phyloP scores from a whole-genome alignment of 2,113 vertebrate genomes.

The Elachura formosa region DNA sequence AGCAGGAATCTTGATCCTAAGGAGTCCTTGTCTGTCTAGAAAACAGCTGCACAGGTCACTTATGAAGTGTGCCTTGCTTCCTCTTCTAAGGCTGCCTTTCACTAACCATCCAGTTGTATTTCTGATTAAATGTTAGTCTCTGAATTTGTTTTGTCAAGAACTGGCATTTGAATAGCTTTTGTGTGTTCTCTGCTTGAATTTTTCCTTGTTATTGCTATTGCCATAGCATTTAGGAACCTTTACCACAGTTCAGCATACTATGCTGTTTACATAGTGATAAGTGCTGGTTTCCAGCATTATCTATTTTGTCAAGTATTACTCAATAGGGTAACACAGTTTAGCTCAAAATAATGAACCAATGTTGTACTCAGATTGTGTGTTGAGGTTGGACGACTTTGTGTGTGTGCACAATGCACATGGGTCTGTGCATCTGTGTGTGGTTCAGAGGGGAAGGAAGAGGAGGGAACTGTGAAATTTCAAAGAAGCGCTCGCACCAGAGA shows the following conservation, averaged over 20 bases:
- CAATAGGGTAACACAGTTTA: background rate
- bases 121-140: background rate
- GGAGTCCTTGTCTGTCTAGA: background rate
- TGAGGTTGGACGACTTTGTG: background rate
- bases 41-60: background rate
- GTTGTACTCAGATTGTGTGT: background rate
- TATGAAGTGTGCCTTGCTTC: background rate
- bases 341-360: background rate
- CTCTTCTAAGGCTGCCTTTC: background rate
- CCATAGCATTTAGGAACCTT: background rate
- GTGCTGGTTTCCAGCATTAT: background rate
- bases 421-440: background rate
- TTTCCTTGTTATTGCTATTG: background rate
- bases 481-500: background rate
- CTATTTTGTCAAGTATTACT: background rate
- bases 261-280: background rate
- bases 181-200: background rate
- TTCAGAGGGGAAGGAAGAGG: constrained; percentile 63
- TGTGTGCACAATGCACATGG: background rate
- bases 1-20: background rate
- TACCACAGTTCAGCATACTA: background rate
- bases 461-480: constrained; percentile 54
- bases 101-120: background rate
- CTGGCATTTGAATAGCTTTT: background rate
- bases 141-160: background rate